These are phyloP conservation scores for Lasiommata megera DNA, from an alignment of 2,888 invertebrate species.

Conservation along the genomic window DNA sequence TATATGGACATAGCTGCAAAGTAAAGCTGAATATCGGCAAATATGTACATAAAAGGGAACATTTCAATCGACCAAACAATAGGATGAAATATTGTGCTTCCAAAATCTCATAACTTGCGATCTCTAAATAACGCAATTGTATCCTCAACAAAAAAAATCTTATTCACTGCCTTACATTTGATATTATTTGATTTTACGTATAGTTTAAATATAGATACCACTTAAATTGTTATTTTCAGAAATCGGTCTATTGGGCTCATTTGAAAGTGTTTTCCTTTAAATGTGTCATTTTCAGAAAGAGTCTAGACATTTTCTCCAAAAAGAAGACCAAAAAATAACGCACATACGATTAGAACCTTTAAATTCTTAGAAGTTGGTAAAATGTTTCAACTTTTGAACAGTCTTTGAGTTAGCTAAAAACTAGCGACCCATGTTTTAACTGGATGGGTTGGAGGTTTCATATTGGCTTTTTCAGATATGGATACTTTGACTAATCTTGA, in stretches of 20 bases:
- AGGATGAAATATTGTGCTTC: conserved; percentile 3
- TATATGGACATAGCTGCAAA: not conserved
- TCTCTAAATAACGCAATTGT: conserved; percentile 3
- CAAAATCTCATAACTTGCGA: conserved; percentile 10
- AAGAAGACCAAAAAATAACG: too few species aligned
- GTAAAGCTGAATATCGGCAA: not conserved
- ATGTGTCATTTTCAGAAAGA: not conserved
- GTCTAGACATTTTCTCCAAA: too few species aligned
- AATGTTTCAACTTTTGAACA: too few species aligned
- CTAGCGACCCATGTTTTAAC: too few species aligned
- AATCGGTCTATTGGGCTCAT: not conserved
- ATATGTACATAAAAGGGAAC: not conserved
- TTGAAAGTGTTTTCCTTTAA: not conserved
- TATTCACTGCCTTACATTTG: not conserved
- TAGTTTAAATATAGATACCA: not conserved
- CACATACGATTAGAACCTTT: too few species aligned
- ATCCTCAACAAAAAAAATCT: not conserved
- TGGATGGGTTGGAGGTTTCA: too few species aligned
- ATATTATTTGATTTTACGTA: conserved; percentile 1
- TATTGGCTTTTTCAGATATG: too few species aligned
- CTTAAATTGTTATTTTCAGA: not conserved
- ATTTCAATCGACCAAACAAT: not conserved
- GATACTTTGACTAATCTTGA: too few species aligned
- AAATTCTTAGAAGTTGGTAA: too few species aligned
- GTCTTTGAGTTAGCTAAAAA: too few species aligned